Conservation (phyloP, 1,140 invertebrate genomes). For the Drosophila orosa region DNA sequence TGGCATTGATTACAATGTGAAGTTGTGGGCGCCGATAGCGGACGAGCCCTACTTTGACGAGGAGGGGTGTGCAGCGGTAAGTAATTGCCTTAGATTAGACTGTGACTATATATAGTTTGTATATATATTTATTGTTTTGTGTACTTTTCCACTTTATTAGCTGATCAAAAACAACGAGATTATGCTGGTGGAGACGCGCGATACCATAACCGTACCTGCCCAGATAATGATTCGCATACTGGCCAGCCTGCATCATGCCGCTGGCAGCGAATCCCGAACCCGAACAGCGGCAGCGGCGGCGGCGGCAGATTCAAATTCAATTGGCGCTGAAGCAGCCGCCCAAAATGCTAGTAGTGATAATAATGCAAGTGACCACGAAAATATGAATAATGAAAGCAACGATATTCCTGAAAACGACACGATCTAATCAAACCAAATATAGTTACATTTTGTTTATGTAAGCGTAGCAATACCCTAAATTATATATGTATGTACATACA, state of each 20-base stretch:
- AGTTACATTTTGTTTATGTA: constrained; percentile 15
- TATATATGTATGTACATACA: constrained; percentile 1
- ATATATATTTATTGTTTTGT: not conserved
- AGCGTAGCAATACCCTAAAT: not conserved
- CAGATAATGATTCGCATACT: constrained; percentile 95
- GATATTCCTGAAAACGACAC: constrained; percentile 16
- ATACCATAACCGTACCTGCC: constrained; percentile 95
- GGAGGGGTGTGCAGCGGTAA: constrained; percentile 89
- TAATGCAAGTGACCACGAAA: constrained; percentile 9
- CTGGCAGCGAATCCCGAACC: constrained; percentile 16
- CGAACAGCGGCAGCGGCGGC: not conserved
- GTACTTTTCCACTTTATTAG: constrained; percentile 84
- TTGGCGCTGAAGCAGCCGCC: not conserved
- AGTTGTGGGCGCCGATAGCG: constrained; percentile 91
- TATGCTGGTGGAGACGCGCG: constrained; percentile 94
- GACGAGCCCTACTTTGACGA: constrained; percentile 88
- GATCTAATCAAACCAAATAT: constrained; percentile 9
- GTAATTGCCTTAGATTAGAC: constrained; percentile 38
- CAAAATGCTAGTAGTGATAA: constrained; percentile 1
- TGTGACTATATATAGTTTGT: not conserved
- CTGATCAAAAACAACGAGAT: constrained; percentile 92
- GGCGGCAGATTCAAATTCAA: constrained; percentile 1
- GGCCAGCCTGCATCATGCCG: constrained; percentile 88
- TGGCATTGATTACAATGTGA: constrained; percentile 96
- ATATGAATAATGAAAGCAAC: constrained; percentile 3